phyloP scores from a whole-genome alignment of 2,797 vertebrate genomes.

The Lophotriccus pileatus region DNA sequence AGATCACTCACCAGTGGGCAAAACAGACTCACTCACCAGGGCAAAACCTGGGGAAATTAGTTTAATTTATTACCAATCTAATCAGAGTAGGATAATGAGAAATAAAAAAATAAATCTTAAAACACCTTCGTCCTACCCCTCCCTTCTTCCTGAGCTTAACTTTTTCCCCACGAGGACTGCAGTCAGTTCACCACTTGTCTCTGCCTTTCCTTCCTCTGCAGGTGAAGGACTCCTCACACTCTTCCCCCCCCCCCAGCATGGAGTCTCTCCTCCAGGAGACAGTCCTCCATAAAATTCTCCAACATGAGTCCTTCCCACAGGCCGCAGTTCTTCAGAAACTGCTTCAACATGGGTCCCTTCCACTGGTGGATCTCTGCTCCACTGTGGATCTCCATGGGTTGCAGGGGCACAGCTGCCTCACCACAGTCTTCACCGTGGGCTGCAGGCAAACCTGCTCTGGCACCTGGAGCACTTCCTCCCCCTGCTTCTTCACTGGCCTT shows the following conservation, averaged over 20 bases:
- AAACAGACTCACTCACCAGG: neutral
- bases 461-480: neutral
- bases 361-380: neutral
- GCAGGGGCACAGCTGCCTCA: neutral
- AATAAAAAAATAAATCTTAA: neutral
- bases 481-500: neutral
- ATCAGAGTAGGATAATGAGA: neutral
- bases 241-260: neutral
- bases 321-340: neutral
- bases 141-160: neutral
- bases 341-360: too few relatives aligned
- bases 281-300: neutral
- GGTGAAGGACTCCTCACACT: neutral
- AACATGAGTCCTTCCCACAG: neutral
- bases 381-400: neutral
- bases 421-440: neutral
- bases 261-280: neutral
- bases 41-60: neutral
- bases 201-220: neutral
- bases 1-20: neutral
- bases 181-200: neutral
- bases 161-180: neutral
- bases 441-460: neutral
- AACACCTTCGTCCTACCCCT: fast-evolving
- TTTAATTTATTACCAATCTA: neutral